Evolutionary conservation across 1,140 invertebrate genomes (phyloP).

Genomic region (Trypoxylus dichotomus): DNA sequence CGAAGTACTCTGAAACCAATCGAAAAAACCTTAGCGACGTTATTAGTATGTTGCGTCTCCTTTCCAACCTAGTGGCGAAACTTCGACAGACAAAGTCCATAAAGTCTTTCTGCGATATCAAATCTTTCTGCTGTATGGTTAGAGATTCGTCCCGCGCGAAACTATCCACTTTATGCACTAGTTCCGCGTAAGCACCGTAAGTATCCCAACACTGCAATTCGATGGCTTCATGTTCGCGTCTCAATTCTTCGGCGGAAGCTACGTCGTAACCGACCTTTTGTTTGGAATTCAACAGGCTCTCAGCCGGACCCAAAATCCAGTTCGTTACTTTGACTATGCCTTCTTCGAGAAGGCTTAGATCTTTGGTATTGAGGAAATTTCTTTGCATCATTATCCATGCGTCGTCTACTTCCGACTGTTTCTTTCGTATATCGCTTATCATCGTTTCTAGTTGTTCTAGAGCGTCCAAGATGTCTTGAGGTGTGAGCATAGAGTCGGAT

Average conservation of each 20-base stretch:
- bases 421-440: slow-evolving; percentile 62
- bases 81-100: slow-evolving; percentile 81
- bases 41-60: slow-evolving; percentile 73
- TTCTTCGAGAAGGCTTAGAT: slow-evolving; percentile 63
- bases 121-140: slow-evolving; percentile 54
- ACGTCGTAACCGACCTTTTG: slow-evolving; percentile 74
- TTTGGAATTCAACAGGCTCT: slow-evolving; percentile 69
- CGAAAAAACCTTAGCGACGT: slow-evolving; percentile 76
- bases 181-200: slow-evolving; percentile 74
- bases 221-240: slow-evolving; percentile 72
- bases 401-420: slow-evolving; percentile 63
- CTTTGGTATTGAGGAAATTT: slow-evolving; percentile 62
- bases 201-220: slow-evolving; percentile 77
- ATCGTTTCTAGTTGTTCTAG: slow-evolving; percentile 60
- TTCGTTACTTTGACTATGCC: slow-evolving; percentile 70
- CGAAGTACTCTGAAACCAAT: slow-evolving; percentile 72
- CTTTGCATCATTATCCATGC: slow-evolving; percentile 64
- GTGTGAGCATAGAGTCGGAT: slow-evolving; percentile 53
- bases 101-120: slow-evolving; percentile 69
- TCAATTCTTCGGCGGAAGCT: slow-evolving; percentile 68
- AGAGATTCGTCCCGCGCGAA: slow-evolving; percentile 59
- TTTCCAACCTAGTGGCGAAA: slow-evolving; percentile 75
- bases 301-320: slow-evolving; percentile 76
- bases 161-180: slow-evolving; percentile 68
- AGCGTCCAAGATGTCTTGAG: slow-evolving; percentile 65